A percentile compares a stretch with the other conserved stretches of the same genome.
phyloP scores from a whole-genome alignment of 53 echinoderm and acorn worm genomes.

The Paelopatides confundens region DNA sequence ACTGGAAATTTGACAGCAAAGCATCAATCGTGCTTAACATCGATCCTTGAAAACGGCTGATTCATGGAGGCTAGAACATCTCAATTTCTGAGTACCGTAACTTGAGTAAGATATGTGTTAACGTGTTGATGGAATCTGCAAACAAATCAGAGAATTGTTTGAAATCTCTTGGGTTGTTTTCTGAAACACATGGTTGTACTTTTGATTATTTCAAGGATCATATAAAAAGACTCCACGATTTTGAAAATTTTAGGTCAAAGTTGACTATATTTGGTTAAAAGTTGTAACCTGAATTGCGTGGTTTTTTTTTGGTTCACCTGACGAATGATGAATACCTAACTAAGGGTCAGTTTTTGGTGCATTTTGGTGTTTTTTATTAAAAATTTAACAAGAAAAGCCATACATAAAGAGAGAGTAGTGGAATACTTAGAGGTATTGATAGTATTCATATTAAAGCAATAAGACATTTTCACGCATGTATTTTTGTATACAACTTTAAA shows the following conservation, averaged over 20 bases:
- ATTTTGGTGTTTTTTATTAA: no score
- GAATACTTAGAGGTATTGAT: background rate
- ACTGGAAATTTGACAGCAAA: no score
- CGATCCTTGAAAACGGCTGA: background rate
- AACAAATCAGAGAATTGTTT: background rate
- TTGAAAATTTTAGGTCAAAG: no score
- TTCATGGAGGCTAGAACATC: background rate
- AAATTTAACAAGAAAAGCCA: background rate
- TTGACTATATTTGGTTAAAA: no score
- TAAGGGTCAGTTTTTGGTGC: background rate
- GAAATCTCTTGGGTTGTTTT: background rate
- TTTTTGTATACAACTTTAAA: background rate
- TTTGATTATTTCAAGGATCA: background rate
- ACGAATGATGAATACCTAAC: no score
- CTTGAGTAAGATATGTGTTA: background rate
- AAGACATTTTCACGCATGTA: background rate
- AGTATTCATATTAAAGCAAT: background rate
- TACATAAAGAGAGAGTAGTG: no score
- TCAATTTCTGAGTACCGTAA: no score
- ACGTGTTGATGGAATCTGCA: background rate
- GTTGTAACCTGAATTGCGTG: no score
- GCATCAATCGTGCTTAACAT: no score
- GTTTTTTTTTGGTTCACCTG: no score
- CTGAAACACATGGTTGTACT: background rate
- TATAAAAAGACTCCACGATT: no score